A percentile compares a stretch with the other conserved stretches of the same genome.
These are phyloP conservation scores for Dromas ardeola DNA, from an alignment of 2,113 vertebrate genomes.

Conservation along the genomic window DNA sequence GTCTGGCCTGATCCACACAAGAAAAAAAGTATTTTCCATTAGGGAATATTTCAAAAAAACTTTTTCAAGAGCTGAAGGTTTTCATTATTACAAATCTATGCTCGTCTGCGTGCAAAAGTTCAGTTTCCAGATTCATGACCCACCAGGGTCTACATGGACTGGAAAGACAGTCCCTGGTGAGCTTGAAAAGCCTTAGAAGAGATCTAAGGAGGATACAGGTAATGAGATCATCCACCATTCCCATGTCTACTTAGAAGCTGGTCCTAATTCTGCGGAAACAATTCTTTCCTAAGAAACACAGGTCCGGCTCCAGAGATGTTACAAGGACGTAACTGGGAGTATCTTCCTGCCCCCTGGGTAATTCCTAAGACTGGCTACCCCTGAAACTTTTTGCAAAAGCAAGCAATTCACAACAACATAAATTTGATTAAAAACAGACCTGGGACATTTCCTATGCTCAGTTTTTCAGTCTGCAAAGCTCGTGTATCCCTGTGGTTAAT, in stretches of 20 bases:
- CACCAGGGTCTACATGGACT: not conserved
- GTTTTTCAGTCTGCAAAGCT: conserved; percentile 10
- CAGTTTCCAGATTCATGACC: not conserved
- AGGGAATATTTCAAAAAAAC: not conserved
- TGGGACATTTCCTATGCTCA: conserved; percentile 11
- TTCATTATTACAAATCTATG: not conserved
- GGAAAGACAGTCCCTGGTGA: not conserved
- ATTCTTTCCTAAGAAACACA: not conserved
- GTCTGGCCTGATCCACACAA: not conserved
- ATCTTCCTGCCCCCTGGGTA: not conserved
- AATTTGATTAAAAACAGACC: conserved; percentile 35
- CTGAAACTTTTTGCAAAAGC: conserved; percentile 18
- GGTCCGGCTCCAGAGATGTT: not conserved
- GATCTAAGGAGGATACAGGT: not conserved
- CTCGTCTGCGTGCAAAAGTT: not conserved
- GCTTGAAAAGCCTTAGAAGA: not conserved
- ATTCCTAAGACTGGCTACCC: not conserved
- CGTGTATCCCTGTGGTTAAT: conserved; percentile 38
- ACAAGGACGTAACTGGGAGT: not conserved
- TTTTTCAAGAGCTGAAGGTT: not conserved
- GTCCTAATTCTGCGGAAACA: not conserved
- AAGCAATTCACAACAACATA: not conserved
- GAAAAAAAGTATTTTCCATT: not conserved
- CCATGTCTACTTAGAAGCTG: not conserved
- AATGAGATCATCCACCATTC: not conserved